Conservation (phyloP, 2,797 vertebrate genomes). For the Helostoma temminkii region DNA sequence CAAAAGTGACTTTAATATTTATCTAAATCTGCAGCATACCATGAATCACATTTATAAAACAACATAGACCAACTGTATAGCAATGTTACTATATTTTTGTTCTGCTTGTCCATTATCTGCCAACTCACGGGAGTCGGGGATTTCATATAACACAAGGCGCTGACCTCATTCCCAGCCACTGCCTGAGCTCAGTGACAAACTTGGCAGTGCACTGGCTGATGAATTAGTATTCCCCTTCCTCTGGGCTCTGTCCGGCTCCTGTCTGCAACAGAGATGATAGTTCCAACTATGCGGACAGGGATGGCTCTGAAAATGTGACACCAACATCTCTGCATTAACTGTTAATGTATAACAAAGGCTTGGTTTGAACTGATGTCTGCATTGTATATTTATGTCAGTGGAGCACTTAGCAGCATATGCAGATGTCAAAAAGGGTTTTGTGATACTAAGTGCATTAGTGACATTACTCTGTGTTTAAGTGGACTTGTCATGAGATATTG, state of each 20-base stretch:
- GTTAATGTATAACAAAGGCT: conserved; percentile 45
- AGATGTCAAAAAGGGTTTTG: conserved; percentile 14
- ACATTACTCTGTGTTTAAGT: background rate
- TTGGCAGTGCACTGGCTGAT: conserved; percentile 60
- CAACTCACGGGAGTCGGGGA: background rate
- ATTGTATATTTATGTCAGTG: conserved; percentile 33
- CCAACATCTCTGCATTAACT: conserved; percentile 34
- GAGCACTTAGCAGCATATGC: conserved; percentile 22
- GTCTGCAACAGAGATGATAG: conserved; percentile 64
- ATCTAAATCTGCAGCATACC: conserved; percentile 6
- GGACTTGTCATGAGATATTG: conserved; percentile 6
- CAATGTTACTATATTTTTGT: conserved; percentile 25
- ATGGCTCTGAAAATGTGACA: conserved; percentile 58
- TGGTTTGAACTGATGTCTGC: conserved; percentile 31
- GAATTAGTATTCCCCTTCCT: conserved; percentile 66
- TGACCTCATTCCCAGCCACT: conserved; percentile 45
- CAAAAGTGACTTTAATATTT: background rate
- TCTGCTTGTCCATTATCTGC: conserved; percentile 26
- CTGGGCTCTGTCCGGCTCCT: conserved; percentile 57
- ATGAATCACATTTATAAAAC: conserved; percentile 24
- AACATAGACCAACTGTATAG: conserved; percentile 13
- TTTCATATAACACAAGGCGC: conserved; percentile 22
- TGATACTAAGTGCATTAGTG: background rate
- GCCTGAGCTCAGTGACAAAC: conserved; percentile 30
- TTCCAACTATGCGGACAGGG: conserved; percentile 55